phyloP scores from a whole-genome alignment of 2,113 vertebrate species.

The Ceuthmochares aereus region DNA sequence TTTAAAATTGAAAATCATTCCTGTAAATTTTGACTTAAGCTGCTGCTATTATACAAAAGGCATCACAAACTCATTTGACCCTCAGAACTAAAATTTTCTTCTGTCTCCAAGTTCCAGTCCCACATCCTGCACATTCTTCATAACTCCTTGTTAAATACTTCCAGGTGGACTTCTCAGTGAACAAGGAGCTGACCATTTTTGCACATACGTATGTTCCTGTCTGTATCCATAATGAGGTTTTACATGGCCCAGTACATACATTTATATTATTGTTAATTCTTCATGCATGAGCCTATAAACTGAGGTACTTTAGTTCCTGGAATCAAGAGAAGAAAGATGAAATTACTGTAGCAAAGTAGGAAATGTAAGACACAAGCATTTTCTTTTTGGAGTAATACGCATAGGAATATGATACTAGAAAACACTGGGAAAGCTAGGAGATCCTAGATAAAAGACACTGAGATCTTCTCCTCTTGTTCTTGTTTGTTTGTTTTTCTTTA shows the following conservation, averaged over 20 bases:
- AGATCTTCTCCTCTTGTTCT: not conserved
- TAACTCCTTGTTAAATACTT: constrained; percentile 15
- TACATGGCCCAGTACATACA: not conserved
- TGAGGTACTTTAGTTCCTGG: not conserved
- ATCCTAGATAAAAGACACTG: not conserved
- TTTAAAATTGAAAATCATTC: constrained; percentile 1
- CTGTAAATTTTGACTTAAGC: not conserved
- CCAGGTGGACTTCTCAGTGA: not conserved
- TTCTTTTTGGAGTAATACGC: not conserved
- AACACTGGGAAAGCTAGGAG: constrained; percentile 34
- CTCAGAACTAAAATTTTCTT: constrained; percentile 28
- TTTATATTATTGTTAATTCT: not conserved
- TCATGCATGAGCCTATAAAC: not conserved
- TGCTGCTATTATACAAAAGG: not conserved
- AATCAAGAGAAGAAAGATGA: not conserved
- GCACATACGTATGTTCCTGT: not conserved
- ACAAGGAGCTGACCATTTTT: not conserved
- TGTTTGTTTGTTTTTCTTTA: not conserved
- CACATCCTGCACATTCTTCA: constrained; percentile 21
- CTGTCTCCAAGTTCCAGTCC: not conserved
- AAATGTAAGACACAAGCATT: not conserved
- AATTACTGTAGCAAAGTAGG: not conserved
- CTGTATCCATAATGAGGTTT: not conserved
- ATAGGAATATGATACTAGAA: not conserved
- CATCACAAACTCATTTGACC: constrained; percentile 12